A percentile compares a stretch with the other conserved stretches of the same genome.
Conservation (phyloP, 2,113 vertebrate genomes). For the pig (Sus scrofa) region DNA sequence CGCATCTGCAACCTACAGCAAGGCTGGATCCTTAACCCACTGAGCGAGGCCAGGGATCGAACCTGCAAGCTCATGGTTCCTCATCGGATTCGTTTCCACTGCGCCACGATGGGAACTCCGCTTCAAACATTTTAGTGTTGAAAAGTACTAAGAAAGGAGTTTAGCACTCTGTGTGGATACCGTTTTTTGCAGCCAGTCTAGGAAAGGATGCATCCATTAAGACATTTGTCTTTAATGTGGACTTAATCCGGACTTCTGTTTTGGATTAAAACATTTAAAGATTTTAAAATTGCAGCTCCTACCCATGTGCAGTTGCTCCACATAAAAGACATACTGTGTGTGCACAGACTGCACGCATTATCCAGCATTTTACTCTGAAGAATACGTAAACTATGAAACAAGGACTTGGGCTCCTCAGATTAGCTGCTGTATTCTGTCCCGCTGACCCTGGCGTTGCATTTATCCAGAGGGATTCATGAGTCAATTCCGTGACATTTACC, state of each 20-base stretch:
- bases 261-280: constrained; percentile 51
- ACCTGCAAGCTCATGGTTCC: too few relatives aligned
- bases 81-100: too few relatives aligned
- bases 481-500: neutral
- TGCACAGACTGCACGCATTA: constrained; percentile 34
- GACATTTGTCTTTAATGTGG: constrained; percentile 25
- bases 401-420: neutral
- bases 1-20: too few relatives aligned
- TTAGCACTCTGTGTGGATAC: neutral
- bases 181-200: neutral
- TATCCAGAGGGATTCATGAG: neutral
- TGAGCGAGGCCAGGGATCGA: too few relatives aligned
- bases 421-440: neutral
- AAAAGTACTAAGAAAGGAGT: neutral
- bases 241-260: constrained; percentile 38
- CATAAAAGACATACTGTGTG: constrained; percentile 51
- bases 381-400: constrained; percentile 20
- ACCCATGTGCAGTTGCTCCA: neutral
- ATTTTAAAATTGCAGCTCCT: neutral
- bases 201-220: neutral
- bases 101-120: too few relatives aligned
- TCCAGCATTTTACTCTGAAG: constrained; percentile 44
- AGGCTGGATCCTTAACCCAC: too few relatives aligned
- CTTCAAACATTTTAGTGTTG: neutral
- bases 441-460: neutral